Evolutionary conservation across 2,888 invertebrate species (phyloP).

Genomic region (Metalampra italica): DNA sequence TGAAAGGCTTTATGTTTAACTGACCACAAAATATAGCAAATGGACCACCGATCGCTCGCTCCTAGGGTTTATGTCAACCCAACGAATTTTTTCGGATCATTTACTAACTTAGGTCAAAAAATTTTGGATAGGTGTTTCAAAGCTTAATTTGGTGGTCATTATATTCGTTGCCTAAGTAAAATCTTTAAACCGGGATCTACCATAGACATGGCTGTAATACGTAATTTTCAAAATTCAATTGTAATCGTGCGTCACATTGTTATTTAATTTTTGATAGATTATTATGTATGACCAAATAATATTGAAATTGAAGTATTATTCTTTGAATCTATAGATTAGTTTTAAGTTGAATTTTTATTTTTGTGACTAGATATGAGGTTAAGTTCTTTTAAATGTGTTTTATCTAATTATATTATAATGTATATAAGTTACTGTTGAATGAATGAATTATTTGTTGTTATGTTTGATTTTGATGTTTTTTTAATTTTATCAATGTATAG

Average conservation of each 20-base stretch:
- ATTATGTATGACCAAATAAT: conserved; percentile 16
- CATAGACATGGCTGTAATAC: not conserved
- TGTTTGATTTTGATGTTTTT: conserved; percentile 4
- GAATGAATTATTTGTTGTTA: not conserved
- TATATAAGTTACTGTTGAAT: not conserved
- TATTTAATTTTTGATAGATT: not conserved
- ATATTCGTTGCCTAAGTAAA: too few relatives aligned
- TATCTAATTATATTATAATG: conserved; percentile 4
- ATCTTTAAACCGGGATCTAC: not conserved
- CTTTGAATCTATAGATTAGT: conserved; percentile 24
- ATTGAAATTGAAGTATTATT: conserved; percentile 30
- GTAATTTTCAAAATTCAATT: not conserved
- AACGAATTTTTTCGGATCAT: too few relatives aligned
- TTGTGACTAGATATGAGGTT: conserved; percentile 21
- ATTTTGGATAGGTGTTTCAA: too few relatives aligned
- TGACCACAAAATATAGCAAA: too few relatives aligned
- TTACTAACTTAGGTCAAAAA: too few relatives aligned
- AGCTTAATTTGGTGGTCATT: too few relatives aligned
- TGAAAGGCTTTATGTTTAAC: too few relatives aligned
- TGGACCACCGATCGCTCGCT: too few relatives aligned
- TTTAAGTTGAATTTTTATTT: conserved; percentile 14
- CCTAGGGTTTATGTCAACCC: too few relatives aligned
- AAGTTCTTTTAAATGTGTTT: not conserved
- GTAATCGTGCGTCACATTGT: not conserved
- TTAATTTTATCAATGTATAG: conserved; percentile 6